Evolutionary conservation across 1,140 invertebrate species (phyloP).

Genomic region (Drosophila nasuta): DNA sequence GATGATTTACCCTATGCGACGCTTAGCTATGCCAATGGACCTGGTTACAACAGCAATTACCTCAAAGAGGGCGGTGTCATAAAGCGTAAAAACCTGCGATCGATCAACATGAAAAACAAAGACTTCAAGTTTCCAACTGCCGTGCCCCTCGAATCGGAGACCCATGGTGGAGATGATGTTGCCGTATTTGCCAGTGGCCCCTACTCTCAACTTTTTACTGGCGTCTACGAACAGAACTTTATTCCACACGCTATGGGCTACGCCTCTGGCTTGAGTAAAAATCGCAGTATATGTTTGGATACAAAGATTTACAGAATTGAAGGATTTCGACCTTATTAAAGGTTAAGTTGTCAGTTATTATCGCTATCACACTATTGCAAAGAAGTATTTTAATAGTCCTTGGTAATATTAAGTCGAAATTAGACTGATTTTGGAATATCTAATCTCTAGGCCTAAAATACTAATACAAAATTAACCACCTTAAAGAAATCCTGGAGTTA

Average conservation of each 20-base stretch:
- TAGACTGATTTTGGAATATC: no score
- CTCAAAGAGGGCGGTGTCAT: slow-evolving; percentile 50
- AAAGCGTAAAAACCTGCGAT: slow-evolving; percentile 60
- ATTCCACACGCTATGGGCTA: slow-evolving; percentile 90
- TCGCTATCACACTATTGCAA: no score
- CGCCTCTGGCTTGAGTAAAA: slow-evolving; percentile 87
- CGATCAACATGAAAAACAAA: slow-evolving; percentile 80
- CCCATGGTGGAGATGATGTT: slow-evolving; percentile 87
- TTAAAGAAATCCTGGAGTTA: no score
- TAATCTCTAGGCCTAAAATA: no score
- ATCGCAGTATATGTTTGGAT: slow-evolving; percentile 65
- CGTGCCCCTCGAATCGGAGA: slow-evolving; percentile 85
- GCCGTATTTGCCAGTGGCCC: slow-evolving; percentile 87
- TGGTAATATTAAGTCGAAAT: no score
- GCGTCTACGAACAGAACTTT: slow-evolving; percentile 89
- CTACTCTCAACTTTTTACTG: slow-evolving; percentile 88
- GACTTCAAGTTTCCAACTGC: slow-evolving; percentile 86
- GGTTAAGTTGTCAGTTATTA: no score
- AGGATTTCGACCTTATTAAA: no score
- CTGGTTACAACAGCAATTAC: slow-evolving; percentile 85
- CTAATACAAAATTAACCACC: no score
- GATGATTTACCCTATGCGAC: slow-evolving; percentile 87
- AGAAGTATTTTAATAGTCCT: no score
- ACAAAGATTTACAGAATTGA: slow-evolving; percentile 25
- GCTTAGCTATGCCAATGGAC: slow-evolving; percentile 89